A percentile compares a stretch with the other conserved stretches of the same genome.
These are phyloP conservation scores for Ivindomyrus marchei DNA, from an alignment of 2,113 vertebrate genomes.

Conservation along the genomic window DNA sequence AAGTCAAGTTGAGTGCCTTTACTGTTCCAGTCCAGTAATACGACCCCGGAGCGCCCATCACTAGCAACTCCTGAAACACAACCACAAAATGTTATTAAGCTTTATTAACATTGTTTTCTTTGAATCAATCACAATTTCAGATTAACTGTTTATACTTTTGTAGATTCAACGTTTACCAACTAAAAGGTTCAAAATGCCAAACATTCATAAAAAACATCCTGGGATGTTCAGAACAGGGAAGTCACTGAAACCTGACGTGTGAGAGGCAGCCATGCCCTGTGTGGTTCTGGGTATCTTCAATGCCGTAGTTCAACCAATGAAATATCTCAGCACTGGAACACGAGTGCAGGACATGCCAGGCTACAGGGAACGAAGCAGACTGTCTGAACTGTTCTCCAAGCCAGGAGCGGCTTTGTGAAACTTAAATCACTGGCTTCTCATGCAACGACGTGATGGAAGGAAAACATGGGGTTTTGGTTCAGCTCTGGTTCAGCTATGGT, in stretches of 20 bases:
- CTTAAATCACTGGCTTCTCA: conserved; percentile 3
- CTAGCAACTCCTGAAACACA: conserved; percentile 78
- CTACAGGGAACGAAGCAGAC: neutral
- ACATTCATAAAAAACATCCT: neutral
- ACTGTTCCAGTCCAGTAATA: conserved; percentile 97
- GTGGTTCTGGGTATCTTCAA: neutral
- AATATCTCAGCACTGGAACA: neutral
- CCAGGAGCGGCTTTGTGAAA: neutral
- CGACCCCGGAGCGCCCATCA: conserved; percentile 94
- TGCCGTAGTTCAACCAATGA: neutral
- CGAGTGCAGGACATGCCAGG: neutral
- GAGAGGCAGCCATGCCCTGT: neutral
- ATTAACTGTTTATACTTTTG: neutral
- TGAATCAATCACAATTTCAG: neutral
- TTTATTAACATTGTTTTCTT: neutral
- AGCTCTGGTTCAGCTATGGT: conserved; percentile 44
- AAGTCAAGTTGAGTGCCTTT: conserved; percentile 91
- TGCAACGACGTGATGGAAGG: neutral
- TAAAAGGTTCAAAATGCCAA: neutral
- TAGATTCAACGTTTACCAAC: neutral
- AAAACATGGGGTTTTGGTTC: conserved; percentile 29
- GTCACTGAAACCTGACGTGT: neutral
- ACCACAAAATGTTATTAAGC: neutral
- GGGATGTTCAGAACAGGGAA: neutral
- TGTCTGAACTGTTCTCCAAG: neutral